A percentile compares a stretch with the other conserved stretches of the same genome.
Conservation (phyloP, 1,140 invertebrate species). For the Pachypsylla venusta region DNA sequence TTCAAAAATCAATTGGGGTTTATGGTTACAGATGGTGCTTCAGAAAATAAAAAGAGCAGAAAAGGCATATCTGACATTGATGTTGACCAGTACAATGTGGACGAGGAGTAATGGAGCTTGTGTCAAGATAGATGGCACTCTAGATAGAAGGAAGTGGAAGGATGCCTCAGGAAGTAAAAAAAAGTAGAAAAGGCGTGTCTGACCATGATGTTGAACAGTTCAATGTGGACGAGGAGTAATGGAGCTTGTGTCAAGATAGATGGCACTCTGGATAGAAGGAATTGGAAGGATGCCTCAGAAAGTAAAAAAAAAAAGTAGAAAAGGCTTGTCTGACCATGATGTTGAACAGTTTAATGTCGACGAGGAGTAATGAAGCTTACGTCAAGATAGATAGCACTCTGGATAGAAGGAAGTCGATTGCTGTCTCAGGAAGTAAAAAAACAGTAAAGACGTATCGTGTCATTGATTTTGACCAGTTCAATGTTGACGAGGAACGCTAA, state of each 20-base stretch:
- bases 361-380: too few relatives aligned
- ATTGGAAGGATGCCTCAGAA: not conserved
- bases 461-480: too few relatives aligned
- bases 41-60: constrained; percentile 10
- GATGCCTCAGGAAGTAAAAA: constrained; percentile 3
- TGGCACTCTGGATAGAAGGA: too few relatives aligned
- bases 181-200: constrained; percentile 11
- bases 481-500: too few relatives aligned
- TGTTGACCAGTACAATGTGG: not conserved
- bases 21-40: not conserved
- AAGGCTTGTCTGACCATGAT: constrained; percentile 10
- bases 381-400: too few relatives aligned
- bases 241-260: too few relatives aligned
- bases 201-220: constrained; percentile 6
- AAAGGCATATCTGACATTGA: constrained; percentile 12
- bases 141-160: too few relatives aligned
- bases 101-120: too few relatives aligned
- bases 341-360: not conserved
- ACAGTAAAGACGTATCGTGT: too few relatives aligned
- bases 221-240: not conserved
- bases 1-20: not conserved
- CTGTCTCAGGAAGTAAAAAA: too few relatives aligned
- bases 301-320: constrained; percentile 13
- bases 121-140: too few relatives aligned
- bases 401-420: too few relatives aligned